Base-by-base conservation (phyloP, 2,888 invertebrate genomes). In the Erebia palarica region DNA sequence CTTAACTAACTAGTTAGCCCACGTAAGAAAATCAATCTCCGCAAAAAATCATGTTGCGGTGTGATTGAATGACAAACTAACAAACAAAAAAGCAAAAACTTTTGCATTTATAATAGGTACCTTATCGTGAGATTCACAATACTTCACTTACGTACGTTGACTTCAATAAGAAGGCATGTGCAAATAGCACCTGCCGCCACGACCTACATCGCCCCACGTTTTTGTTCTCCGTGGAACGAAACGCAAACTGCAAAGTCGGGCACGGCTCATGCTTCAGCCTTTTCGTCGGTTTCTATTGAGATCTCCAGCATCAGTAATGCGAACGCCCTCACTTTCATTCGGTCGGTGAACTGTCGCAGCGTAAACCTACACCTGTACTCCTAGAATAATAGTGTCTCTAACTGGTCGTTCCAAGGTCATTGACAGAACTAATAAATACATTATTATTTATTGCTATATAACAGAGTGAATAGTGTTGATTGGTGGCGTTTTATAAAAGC, bases 301-400 rank as follows among this genome's bases (percentile, higher is more conserved):
- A 87, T 88, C 87, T 88, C 85, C 86, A 84, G 77, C 82, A 82
- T 81, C 80, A 84, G 88, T 86, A 89, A 90, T 90, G 89, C 88
- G 88, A 83, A 86, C 87, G 86, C 84, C 86, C 86, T 91, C 90
- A 88, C 92, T 91, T 91, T 92, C 91, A 82, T 89, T 88, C 77
- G 79, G 49, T 36, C 51, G 68, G 14, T 53, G 67, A 67, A 67
- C 36, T 67, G 67, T 67, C 58, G 59, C 59, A 49, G n/a, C 47
- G 42, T 60, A 59, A 66, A 71, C 58, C 66, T 69, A 59, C 69
- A 71, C 58, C 66, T 69, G 70, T 63, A 59, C 51, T 60, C 16
- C 14, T 51, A 42, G 21, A 67, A 49, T 59, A 61, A 68, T 61
- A 61, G 18, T 59, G 44, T 18, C 51, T 61, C 67, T 18, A 61